Conservation (phyloP, 2,113 vertebrate genomes). For the Motacilla tschutschensis region DNA sequence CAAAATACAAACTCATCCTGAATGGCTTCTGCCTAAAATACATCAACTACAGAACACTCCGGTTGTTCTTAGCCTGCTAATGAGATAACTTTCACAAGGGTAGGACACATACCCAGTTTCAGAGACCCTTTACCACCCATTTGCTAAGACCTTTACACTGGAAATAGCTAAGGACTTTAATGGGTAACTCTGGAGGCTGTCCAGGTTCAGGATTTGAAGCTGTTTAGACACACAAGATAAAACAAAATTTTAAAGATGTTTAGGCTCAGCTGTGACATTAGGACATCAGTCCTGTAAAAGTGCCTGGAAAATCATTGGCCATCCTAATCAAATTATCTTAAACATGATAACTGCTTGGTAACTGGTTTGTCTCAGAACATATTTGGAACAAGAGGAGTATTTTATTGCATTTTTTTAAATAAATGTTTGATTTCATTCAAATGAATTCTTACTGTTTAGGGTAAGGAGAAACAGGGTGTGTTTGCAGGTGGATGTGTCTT, state of each 20-base stretch:
- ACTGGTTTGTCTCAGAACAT: background rate
- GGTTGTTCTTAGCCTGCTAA: background rate
- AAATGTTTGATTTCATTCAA: background rate
- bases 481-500: slow-evolving; percentile 3
- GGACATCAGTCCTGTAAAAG: background rate
- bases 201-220: background rate
- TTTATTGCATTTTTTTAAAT: background rate
- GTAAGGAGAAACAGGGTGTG: background rate
- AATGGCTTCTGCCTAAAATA: background rate
- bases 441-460: background rate
- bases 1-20: background rate
- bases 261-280: background rate
- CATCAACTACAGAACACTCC: background rate
- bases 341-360: background rate
- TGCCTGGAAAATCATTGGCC: background rate
- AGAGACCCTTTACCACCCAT: background rate
- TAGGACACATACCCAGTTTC: background rate
- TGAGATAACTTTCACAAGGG: background rate
- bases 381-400: background rate
- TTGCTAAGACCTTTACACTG: background rate
- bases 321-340: background rate
- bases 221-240: background rate
- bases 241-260: background rate
- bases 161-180: background rate
- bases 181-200: background rate